These are phyloP conservation scores for Crotalus viridis DNA, from an alignment of 2,113 vertebrate genomes.

Conservation along the genomic window DNA sequence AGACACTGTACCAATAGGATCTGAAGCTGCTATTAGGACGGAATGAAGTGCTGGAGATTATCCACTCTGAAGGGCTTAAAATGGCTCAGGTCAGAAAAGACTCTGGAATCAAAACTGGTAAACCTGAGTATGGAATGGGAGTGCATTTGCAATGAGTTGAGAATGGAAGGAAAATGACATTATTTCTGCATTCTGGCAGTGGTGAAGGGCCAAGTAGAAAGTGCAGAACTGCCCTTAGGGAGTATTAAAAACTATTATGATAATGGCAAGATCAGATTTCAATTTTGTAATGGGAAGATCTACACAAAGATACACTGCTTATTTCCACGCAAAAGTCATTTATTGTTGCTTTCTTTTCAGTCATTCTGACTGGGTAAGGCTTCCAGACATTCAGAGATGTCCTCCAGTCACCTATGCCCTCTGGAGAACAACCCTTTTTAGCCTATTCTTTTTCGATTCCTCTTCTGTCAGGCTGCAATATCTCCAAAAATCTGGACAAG, in stretches of 20 bases:
- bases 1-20: too few relatives aligned
- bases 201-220: not conserved
- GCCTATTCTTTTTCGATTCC: not conserved
- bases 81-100: not conserved
- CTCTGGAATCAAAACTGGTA: not conserved
- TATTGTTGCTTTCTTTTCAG: not conserved
- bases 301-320: not conserved
- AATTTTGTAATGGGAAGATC: not conserved
- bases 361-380: not conserved
- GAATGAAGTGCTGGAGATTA: too few relatives aligned
- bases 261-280: not conserved
- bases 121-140: not conserved
- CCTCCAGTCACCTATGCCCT: not conserved
- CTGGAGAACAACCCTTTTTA: not conserved
- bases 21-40: too few relatives aligned
- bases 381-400: not conserved
- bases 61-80: not conserved
- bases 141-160: not conserved
- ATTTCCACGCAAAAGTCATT: too few relatives aligned
- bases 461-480: not conserved
- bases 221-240: not conserved
- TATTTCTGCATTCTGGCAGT: not conserved
- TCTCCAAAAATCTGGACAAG: not conserved
- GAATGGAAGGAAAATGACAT: not conserved
- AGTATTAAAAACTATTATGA: not conserved